Evolutionary conservation across 2,797 vertebrate genomes (phyloP), one percentile per base, ranked within the genome.

Genomic region (Phoebastria nigripes): DNA sequence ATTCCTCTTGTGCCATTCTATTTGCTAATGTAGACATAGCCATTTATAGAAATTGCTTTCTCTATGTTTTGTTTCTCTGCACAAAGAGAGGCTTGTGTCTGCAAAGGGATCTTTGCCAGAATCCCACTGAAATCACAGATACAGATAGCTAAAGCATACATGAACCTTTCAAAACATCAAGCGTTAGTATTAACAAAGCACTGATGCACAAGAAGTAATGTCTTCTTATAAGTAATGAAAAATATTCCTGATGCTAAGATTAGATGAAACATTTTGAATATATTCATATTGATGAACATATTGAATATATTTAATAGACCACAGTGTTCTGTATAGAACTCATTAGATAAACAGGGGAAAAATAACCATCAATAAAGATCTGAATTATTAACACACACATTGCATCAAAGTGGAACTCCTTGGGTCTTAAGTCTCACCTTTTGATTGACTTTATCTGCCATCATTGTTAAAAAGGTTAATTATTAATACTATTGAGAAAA

Each of bases 321-420:
- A 52, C 25, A 62, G 31, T 66, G 22, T 77, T 95, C 46, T 66
- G 4, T 29, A 42, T 33, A 61, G 16, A 56, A 66, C 39, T 26
- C 15, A 81, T 73, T 82, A 83, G 58, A 84, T 73, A 78, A 93
- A 96, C n/a, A 59, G 9, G 54, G 35, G 24, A 91, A 95, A 95
- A 63, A 61, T 31, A 76, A 22, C 7, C 11, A 56, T 62, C 3
- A 1, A 35, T 73, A 87, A 47, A 72, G 9, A 39, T 94, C 39
- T 95, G 56, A 92, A 95, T 95, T 93, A 95, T 85, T 91, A 63
- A 73, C 87, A 71, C 1, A 24, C 41, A 72, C 13, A 26, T 63
- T 47, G 26, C 46, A 31, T 61, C 33, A 41, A 78, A 92, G 37
- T 24, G 28, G 35, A 37, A 61, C 7, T 67, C 22, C 65, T 82